Evolutionary conservation across 2,797 vertebrate species (phyloP).

Genomic region (Alectoris magna): DNA sequence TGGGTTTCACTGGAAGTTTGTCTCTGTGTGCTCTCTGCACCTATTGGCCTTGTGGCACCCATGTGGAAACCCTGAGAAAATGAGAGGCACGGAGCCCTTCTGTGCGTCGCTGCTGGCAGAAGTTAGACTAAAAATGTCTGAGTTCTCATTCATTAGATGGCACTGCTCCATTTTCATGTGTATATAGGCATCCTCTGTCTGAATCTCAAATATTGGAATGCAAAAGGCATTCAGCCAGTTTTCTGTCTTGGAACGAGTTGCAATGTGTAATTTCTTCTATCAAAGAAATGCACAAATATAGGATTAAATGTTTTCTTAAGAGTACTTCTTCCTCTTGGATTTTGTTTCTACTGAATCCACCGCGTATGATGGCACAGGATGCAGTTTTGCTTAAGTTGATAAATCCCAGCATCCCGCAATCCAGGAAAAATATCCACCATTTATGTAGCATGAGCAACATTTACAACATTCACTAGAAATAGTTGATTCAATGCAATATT

Average conservation of each 20-base stretch:
- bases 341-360: neutral
- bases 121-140: neutral
- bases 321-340: neutral
- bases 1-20: conserved; percentile 5
- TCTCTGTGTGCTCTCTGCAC: neutral
- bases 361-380: neutral
- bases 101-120: rapidly evolving
- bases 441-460: neutral
- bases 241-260: neutral
- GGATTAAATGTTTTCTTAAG: neutral
- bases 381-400: neutral
- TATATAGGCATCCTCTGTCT: neutral
- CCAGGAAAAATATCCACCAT: neutral
- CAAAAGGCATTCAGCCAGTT: neutral
- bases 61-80: neutral
- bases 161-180: rapidly evolving
- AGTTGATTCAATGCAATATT: conserved; percentile 14
- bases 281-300: neutral
- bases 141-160: rapidly evolving
- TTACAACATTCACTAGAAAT: neutral
- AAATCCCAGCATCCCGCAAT: neutral
- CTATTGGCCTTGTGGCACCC: neutral
- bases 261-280: neutral
- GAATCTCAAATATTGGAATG: neutral
- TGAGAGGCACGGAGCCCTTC: neutral